These are phyloP conservation scores for Drosophila glabriapex DNA, from an alignment of 2,888 invertebrate species.

Conservation along the genomic window DNA sequence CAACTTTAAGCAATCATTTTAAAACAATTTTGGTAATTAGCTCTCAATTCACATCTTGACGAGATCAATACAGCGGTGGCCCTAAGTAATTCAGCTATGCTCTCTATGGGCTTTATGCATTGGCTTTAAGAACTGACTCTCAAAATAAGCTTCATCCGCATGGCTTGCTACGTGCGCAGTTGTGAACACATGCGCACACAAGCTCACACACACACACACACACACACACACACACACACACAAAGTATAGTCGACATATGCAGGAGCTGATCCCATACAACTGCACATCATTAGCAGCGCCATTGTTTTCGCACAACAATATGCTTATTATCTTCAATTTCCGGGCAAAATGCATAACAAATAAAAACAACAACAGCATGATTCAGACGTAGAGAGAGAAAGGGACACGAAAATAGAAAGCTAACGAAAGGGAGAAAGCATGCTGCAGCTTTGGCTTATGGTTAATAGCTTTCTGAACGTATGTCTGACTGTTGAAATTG, in stretches of 20 bases:
- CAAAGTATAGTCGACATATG: slow-evolving; percentile 16
- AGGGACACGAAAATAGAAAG: background rate
- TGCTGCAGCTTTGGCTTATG: slow-evolving; percentile 52
- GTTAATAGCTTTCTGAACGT: slow-evolving; percentile 29
- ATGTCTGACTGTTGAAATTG: slow-evolving; percentile 59
- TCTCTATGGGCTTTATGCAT: background rate
- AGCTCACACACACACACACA: background rate
- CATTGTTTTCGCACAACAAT: slow-evolving; percentile 81
- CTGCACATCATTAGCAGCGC: slow-evolving; percentile 79
- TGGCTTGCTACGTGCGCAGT: slow-evolving; percentile 38
- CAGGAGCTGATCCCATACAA: slow-evolving; percentile 56
- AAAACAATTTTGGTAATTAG: background rate
- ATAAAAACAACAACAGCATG: slow-evolving; percentile 70
- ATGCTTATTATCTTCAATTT: slow-evolving; percentile 83
- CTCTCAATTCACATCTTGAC: background rate
- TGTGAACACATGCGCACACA: slow-evolving; percentile 27
- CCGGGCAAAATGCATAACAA: slow-evolving; percentile 80
- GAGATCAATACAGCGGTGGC: slow-evolving; percentile 11
- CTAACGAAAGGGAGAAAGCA: background rate
- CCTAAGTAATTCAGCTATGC: background rate
- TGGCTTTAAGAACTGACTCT: slow-evolving; percentile 36
- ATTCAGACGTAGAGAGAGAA: background rate
- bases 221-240: background rate
- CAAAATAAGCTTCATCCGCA: slow-evolving; percentile 37
- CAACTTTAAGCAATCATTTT: background rate